Base-by-base conservation (phyloP, 2,888 invertebrate species). In the Proisotoma minuta region DNA sequence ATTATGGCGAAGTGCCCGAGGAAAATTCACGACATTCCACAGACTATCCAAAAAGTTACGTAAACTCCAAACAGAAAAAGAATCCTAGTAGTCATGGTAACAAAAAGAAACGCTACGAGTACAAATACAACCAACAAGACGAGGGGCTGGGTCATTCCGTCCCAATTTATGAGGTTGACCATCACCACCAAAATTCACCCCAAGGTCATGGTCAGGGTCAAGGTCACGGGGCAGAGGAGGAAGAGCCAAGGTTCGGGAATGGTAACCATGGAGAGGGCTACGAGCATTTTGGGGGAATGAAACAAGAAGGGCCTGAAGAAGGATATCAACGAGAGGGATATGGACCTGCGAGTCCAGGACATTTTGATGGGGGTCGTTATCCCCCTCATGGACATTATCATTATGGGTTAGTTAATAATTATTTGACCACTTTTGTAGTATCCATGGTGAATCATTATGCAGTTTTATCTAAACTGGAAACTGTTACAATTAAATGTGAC, bases 41-140 rank as follows among this genome's bases (percentile, higher is more conserved):
- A 22, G 62, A 65, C 24, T 65, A 56, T 39, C 65, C 65, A 22
- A 62, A 65, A 29, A 39, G 59, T 48, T 65, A 60, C 51, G 2
- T 57, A n/a, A 60, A 47, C 24, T n/a, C n/a, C n/a, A n/a, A n/a
- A n/a, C 43, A 43, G 18, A 43, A 43, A 5, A 43, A 43, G 43
- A 15, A n/a, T 43, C 57, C 15, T 18, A 20, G 4, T 23, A 50
- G 23, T 20, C 18, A 20, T 2, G 20, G 39, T 5, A 54, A 34
- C n/a, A 54, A 54, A 5, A 54, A 54, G 53, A 54, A 54, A 29
- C 27, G 29, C 4, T 54, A 22, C 22, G 53, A 54, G 29, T 54
- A 54, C 53, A 54, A 54, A 20, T 29, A 54, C 28, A 39, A 49
- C 12, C 23, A 29, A 34, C 20, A 39, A 23, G 28, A 20, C 22